These are phyloP conservation scores for Salpingus planirostris DNA, from an alignment of 2,888 invertebrate genomes.

Conservation along the genomic window DNA sequence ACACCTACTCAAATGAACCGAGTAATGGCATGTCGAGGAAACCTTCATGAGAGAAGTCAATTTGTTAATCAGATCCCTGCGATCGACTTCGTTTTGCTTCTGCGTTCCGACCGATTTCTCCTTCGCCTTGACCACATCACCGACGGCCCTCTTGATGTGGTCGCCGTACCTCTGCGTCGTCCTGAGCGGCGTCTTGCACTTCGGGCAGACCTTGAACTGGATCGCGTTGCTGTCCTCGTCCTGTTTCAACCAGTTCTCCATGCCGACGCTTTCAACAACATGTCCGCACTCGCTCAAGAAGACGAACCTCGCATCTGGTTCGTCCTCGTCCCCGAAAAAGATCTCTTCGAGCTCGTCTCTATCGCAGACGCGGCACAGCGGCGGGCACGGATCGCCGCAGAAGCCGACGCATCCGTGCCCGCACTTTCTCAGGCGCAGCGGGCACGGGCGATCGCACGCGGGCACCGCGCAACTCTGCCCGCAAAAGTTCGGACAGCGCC, in stretches of 20 bases:
- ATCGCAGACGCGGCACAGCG: slow-evolving; percentile 23
- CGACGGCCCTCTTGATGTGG: slow-evolving; percentile 19
- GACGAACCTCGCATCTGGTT: slow-evolving; percentile 25
- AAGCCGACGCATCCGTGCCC: slow-evolving; percentile 58
- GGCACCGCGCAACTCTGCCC: slow-evolving; percentile 41
- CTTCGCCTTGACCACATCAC: slow-evolving; percentile 29
- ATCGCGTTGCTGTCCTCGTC: slow-evolving; percentile 6
- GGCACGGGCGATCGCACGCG: slow-evolving; percentile 44
- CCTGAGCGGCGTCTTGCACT: slow-evolving; percentile 24
- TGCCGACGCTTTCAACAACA: slow-evolving; percentile 22
- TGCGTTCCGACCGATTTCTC: slow-evolving; percentile 37
- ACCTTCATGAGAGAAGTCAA: too few species aligned
- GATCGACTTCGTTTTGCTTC: slow-evolving; percentile 22
- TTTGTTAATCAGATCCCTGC: background rate
- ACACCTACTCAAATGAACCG: too few species aligned
- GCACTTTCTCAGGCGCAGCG: slow-evolving; percentile 41
- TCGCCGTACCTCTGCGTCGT: slow-evolving; percentile 25
- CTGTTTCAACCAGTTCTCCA: slow-evolving; percentile 22
- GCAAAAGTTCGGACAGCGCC: slow-evolving; percentile 43
- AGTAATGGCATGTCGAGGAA: too few species aligned
- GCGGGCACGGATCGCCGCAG: slow-evolving; percentile 54
- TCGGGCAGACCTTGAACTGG: slow-evolving; percentile 21
- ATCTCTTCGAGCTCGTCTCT: slow-evolving; percentile 18
- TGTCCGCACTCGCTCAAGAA: slow-evolving; percentile 26
- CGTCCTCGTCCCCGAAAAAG: slow-evolving; percentile 27